These are phyloP conservation scores for Diplolepis rosae DNA, from an alignment of 2,888 invertebrate genomes.

Conservation along the genomic window DNA sequence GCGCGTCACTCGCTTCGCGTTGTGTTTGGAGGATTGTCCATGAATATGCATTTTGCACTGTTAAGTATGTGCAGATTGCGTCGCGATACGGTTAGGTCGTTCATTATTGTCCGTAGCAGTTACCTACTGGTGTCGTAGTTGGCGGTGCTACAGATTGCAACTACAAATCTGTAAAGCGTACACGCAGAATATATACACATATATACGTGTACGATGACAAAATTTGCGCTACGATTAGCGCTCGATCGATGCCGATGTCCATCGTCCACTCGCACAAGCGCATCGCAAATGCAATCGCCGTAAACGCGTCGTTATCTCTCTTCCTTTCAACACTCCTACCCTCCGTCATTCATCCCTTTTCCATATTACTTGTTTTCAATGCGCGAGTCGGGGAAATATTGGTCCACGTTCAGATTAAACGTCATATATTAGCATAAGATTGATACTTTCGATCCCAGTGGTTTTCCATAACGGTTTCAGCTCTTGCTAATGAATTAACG, in stretches of 20 bases:
- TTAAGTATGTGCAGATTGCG: constrained; percentile 73
- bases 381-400: not conserved
- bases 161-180: constrained; percentile 57
- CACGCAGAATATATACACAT: constrained; percentile 16
- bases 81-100: constrained; percentile 71
- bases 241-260: constrained; percentile 60
- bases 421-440: not conserved
- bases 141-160: constrained; percentile 54
- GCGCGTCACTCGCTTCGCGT: constrained; percentile 57
- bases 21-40: constrained; percentile 60
- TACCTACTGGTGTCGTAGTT: constrained; percentile 48
- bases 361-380: not conserved
- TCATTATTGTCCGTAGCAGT: constrained; percentile 72
- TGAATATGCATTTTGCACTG: constrained; percentile 73
- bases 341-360: not conserved
- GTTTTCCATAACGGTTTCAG: no score
- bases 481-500: no score
- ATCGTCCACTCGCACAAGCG: constrained; percentile 29
- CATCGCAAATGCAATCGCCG: constrained; percentile 35
- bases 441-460: not conserved
- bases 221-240: constrained; percentile 64
- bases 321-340: not conserved
- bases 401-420: not conserved
- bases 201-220: constrained; percentile 52
- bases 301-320: constrained; percentile 35